Evolutionary conservation across 2,888 invertebrate species (phyloP), one percentile per base, ranked within the genome.

Genomic region (Pollenia griseotomentosa): DNA sequence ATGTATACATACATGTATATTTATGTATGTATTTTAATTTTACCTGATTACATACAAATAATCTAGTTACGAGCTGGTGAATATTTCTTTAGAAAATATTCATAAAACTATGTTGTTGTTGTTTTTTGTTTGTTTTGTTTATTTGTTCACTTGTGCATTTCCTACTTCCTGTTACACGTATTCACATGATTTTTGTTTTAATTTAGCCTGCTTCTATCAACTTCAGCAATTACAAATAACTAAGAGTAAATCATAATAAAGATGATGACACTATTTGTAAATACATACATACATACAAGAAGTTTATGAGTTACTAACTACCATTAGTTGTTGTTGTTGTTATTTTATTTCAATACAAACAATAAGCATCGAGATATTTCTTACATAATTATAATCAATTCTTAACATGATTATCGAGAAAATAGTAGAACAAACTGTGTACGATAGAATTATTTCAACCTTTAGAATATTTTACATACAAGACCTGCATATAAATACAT

Each of bases 361-460:
- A 71, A 79, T 68, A 66, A 71, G 57, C 70, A 68, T 33, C 70
- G 19, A 57, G 16, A 63, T 59, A 55, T 66, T 68, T 53, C 68
- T 46, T 68, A 44, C 61, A 68, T 84, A 68, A 73, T 59, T 79
- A 74, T n/a, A 84, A 68, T 78, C 57, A 74, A 70, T 74, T 73
- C 61, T 40, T 57, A 53, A 73, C 59, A 61, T 84, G 16, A 79
- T 74, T 79, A 84, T 53, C 63, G 51, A 42, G 42, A 75, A 63
- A 63, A 75, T 61, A 63, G 14, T 16, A 53, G 33, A 33, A 33
- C 51, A 63, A 23, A 16, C 6, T 51, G 61, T 71, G 55, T 12
- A 12, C 63, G 51, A 57, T 44, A 44, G 53, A 65, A 66, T 55
- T 81, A 53, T 19, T 44, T 71, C 57, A 73, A 55, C 65, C 73